phyloP scores from a whole-genome alignment of 2,888 invertebrate species.

The Andricus quercusramuli region DNA sequence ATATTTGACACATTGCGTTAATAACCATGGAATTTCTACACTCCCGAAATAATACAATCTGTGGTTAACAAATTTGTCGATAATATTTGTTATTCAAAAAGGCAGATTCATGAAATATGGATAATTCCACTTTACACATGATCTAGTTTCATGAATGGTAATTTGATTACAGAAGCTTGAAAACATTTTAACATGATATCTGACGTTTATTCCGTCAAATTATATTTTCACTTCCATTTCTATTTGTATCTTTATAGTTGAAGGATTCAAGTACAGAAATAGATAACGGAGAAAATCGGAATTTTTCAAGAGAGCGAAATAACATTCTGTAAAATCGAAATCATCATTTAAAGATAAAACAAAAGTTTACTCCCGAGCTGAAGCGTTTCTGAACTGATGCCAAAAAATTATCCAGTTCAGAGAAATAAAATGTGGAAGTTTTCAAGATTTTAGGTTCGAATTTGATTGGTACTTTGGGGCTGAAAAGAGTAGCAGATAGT shows the following conservation, averaged over 20 bases:
- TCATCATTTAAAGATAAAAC: too few relatives aligned
- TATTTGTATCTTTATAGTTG: background rate
- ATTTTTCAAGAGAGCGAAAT: too few relatives aligned
- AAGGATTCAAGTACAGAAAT: too few relatives aligned
- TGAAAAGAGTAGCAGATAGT: too few relatives aligned
- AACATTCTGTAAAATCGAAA: too few relatives aligned
- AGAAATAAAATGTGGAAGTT: too few relatives aligned
- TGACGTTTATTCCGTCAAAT: background rate
- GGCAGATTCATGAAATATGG: background rate
- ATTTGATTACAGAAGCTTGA: background rate
- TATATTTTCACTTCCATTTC: background rate
- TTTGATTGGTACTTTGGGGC: too few relatives aligned
- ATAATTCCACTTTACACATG: background rate
- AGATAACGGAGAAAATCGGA: too few relatives aligned
- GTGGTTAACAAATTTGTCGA: background rate
- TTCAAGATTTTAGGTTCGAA: too few relatives aligned
- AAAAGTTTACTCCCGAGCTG: too few relatives aligned
- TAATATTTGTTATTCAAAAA: background rate
- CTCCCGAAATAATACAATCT: background rate
- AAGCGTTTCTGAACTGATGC: too few relatives aligned
- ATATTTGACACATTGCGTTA: background rate
- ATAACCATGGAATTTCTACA: background rate
- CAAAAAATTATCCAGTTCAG: too few relatives aligned
- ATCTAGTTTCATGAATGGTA: background rate
- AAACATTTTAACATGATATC: background rate